These are phyloP conservation scores for Papilio gigon DNA, from an alignment of 2,888 invertebrate genomes.

Conservation along the genomic window DNA sequence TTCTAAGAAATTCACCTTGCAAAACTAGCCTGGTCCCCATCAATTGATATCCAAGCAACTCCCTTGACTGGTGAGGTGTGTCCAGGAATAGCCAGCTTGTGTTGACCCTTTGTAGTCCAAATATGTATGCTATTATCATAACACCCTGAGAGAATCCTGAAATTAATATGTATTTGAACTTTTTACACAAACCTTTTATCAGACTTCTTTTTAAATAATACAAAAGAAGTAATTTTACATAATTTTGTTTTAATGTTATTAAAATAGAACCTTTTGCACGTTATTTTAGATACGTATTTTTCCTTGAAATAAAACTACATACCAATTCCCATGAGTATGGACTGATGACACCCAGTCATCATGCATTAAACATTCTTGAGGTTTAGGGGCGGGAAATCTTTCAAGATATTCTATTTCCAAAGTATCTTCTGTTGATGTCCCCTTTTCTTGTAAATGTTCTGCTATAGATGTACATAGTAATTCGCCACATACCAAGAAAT, in stretches of 20 bases:
- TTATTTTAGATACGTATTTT: too few relatives aligned
- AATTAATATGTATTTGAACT: constrained; percentile 47
- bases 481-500: constrained; percentile 93
- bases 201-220: not conserved
- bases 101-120: constrained; percentile 93
- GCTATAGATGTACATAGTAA: constrained; percentile 87
- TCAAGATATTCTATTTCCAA: constrained; percentile 96
- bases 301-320: constrained; percentile 37
- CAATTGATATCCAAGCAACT: constrained; percentile 91
- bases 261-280: too few relatives aligned
- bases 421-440: constrained; percentile 90
- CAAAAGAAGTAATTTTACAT: too few relatives aligned
- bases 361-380: constrained; percentile 95
- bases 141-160: constrained; percentile 94
- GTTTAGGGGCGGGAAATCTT: constrained; percentile 94
- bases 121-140: constrained; percentile 96
- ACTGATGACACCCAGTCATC: constrained; percentile 99
- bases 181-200: not conserved
- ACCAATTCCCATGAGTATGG: constrained; percentile 87
- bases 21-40: constrained; percentile 85
- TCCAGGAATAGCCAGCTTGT: constrained; percentile 91
- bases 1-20: constrained; percentile 79
- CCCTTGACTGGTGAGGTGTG: constrained; percentile 94
- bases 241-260: too few relatives aligned
- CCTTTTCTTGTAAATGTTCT: constrained; percentile 89